Evolutionary conservation across 1,140 invertebrate species (phyloP).

Genomic region (Bombus superbus): DNA sequence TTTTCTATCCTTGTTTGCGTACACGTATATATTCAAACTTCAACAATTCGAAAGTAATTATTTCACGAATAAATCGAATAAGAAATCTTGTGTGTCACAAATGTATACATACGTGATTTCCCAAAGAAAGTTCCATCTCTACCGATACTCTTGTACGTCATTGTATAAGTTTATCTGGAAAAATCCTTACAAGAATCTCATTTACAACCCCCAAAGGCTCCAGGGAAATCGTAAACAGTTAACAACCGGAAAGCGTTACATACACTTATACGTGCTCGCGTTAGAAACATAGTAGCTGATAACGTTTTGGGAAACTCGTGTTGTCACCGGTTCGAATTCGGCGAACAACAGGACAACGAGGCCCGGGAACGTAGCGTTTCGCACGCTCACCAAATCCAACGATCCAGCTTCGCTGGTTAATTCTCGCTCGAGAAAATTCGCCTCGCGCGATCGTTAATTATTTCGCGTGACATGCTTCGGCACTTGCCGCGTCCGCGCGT

Average conservation of each 20-base stretch:
- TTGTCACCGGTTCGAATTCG: constrained; percentile 3
- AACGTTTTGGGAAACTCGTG: constrained; percentile 33
- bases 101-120: too few species aligned
- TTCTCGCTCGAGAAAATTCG: constrained; percentile 76
- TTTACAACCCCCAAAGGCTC: too few species aligned
- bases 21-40: too few species aligned
- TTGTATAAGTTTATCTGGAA: too few species aligned
- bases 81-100: too few species aligned
- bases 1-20: too few species aligned
- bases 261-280: background rate
- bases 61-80: too few species aligned
- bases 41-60: too few species aligned
- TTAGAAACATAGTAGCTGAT: background rate
- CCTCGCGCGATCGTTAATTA: constrained; percentile 81
- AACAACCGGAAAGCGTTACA: background rate
- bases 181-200: too few species aligned
- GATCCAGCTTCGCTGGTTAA: constrained; percentile 42
- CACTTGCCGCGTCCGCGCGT: constrained; percentile 73
- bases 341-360: constrained; percentile 50
- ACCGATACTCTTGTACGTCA: too few species aligned
- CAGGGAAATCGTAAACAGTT: background rate
- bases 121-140: too few species aligned
- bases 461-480: constrained; percentile 79
- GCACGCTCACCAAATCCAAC: background rate
- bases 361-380: background rate